Evolutionary conservation across 64 coral and sea anemone species (phyloP), one percentile per base, ranked within the genome.

Genomic region (Dendrophyllia cribrosa): DNA sequence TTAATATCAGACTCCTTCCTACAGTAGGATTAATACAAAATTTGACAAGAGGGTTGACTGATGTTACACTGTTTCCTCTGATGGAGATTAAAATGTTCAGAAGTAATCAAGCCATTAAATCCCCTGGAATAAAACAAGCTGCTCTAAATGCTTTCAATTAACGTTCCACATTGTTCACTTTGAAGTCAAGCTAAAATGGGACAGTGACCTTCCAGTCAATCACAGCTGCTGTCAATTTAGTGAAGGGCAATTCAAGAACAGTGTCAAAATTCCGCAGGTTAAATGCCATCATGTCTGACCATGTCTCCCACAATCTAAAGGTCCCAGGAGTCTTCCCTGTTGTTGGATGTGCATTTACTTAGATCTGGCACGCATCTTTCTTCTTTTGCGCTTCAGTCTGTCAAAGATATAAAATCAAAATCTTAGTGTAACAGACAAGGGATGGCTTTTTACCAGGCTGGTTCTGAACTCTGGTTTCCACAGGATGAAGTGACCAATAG

Each of bases 321-420:
- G 80, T 66, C 13, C 17, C 43, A 66, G 17, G 6, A 17, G 62
- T 26, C 43, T 66, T 50, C 80, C 80, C 59, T 66, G 44, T 26
- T 66, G 58, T 66, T 9, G 2, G 6, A 55, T 75, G 66, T 24
- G 14, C 8, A 52, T 51, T 73, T 94, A 97, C 88, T 97, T 97
- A 2, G 95, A 97, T 72, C 95, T 97, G 58, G 95, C 91, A 74
- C 95, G 86, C 92, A 97, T 97, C 95, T 97, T 97, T 97, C 95
- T 97, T 72, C 95, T 86, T 43, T 97, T 97, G 58, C 95, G 95
- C 88, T 97, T 97, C 75, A 97, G 72, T 81, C 95, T 97, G 43
- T 87, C 72, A 4, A 20, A 52, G 25, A 52, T 14, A 49, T 3
- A 84, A 15, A 71, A 9, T 21, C 13, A n/a, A 65, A 47, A 4